These are phyloP conservation scores for Drosophila lacertosa DNA, from an alignment of 1,140 invertebrate species.

Conservation along the genomic window DNA sequence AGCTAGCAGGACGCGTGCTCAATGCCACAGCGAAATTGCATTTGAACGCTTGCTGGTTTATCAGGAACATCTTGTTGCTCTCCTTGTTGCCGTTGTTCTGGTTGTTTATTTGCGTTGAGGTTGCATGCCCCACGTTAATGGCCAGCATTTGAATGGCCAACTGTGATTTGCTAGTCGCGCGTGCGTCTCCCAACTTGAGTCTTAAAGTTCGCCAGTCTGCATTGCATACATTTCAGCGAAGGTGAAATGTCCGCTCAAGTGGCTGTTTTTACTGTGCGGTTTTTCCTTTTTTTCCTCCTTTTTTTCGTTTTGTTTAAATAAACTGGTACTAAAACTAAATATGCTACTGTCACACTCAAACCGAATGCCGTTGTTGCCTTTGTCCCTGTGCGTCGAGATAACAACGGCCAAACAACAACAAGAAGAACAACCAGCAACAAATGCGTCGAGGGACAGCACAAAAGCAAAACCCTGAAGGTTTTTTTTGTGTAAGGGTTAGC, in stretches of 20 bases:
- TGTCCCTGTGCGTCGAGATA: slow-evolving; percentile 58
- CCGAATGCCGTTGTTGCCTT: slow-evolving; percentile 74
- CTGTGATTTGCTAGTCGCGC: slow-evolving; percentile 27
- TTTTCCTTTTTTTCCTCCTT: neutral
- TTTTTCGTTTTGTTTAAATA: slow-evolving; percentile 44
- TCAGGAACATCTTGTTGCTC: slow-evolving; percentile 13
- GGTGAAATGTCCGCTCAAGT: slow-evolving; percentile 60
- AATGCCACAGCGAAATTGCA: slow-evolving; percentile 69
- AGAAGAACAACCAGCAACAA: slow-evolving; percentile 10
- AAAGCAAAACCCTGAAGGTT: slow-evolving; percentile 57
- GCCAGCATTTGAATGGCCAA: slow-evolving; percentile 52
- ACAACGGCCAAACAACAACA: slow-evolving; percentile 29
- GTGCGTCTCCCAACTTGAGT: slow-evolving; percentile 6
- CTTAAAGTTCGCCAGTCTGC: slow-evolving; percentile 41
- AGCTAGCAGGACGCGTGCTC: slow-evolving; percentile 48
- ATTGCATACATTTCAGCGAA: slow-evolving; percentile 55
- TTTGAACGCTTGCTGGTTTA: slow-evolving; percentile 51
- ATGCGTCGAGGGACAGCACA: slow-evolving; percentile 35
- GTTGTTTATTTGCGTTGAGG: slow-evolving; percentile 25
- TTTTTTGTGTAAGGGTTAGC: slow-evolving; percentile 17
- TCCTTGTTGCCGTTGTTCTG: neutral
- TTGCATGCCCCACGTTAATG: slow-evolving; percentile 43
- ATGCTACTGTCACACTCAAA: slow-evolving; percentile 65
- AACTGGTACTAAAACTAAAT: slow-evolving; percentile 53
- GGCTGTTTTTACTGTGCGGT: slow-evolving; percentile 2